A percentile compares a stretch with the other conserved stretches of the same genome.
phyloP scores from a whole-genome alignment of 53 echinoderm and acorn worm species.

The Glandiceps talaboti region DNA sequence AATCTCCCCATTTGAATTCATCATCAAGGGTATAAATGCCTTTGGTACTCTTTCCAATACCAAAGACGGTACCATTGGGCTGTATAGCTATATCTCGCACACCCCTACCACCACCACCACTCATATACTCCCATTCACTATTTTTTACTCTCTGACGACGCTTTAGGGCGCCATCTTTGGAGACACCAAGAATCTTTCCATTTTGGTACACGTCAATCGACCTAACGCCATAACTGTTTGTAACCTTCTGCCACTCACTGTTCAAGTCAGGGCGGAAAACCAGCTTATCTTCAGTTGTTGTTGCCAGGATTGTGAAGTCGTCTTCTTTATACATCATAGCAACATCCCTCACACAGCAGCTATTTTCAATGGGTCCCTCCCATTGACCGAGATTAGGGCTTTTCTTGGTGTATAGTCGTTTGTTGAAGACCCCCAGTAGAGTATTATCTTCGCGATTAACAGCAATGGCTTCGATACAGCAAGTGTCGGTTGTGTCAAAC shows the following conservation, averaged over 20 bases:
- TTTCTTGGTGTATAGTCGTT: background rate
- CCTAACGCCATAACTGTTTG: background rate
- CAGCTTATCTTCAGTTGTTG: background rate
- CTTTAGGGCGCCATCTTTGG: background rate
- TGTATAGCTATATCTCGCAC: background rate
- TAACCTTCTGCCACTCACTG: background rate
- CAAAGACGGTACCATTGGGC: background rate
- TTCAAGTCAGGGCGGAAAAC: background rate
- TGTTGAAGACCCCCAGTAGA: background rate
- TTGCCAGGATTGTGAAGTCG: background rate
- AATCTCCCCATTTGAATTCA: too few species aligned
- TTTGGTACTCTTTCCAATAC: background rate
- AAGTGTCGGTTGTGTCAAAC: background rate
- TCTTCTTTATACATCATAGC: background rate
- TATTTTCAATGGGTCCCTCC: background rate
- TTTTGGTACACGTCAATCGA: background rate
- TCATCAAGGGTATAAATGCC: background rate
- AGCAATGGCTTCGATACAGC: background rate
- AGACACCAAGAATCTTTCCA: background rate
- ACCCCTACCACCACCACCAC: background rate
- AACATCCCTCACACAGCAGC: background rate
- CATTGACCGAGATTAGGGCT: background rate
- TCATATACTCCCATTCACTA: background rate
- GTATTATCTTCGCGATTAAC: background rate
- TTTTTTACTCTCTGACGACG: background rate